A percentile compares a stretch with the other conserved stretches of the same genome.
phyloP scores from a whole-genome alignment of 2,113 vertebrate genomes.

The Pao palembangensis region DNA sequence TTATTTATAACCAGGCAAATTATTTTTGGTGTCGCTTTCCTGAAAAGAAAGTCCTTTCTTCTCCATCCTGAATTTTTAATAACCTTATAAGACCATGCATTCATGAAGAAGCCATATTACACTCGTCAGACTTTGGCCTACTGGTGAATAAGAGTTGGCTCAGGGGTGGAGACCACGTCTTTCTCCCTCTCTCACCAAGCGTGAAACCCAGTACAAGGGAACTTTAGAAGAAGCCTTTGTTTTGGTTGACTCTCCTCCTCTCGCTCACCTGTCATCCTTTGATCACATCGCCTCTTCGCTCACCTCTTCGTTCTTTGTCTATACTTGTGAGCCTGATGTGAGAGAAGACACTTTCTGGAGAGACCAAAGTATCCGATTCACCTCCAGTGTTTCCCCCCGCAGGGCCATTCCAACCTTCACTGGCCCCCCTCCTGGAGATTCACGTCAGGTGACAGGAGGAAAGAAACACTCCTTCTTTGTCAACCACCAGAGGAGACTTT shows the following conservation, averaged over 20 bases:
- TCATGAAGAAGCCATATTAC: background rate
- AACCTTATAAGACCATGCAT: background rate
- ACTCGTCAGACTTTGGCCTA: slow-evolving; percentile 55
- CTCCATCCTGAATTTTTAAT: too few relatives aligned
- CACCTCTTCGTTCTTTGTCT: slow-evolving; percentile 45
- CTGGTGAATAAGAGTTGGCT: slow-evolving; percentile 47
- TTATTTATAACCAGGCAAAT: too few relatives aligned
- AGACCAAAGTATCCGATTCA: slow-evolving; percentile 51
- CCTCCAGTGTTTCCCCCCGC: slow-evolving; percentile 31
- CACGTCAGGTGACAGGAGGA: slow-evolving; percentile 49
- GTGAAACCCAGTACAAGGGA: slow-evolving; percentile 50
- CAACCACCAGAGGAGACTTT: slow-evolving; percentile 18
- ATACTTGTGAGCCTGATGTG: slow-evolving; percentile 44
- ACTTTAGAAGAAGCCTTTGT: slow-evolving; percentile 72
- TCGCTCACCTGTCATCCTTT: slow-evolving; percentile 74
- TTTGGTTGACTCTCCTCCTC: slow-evolving; percentile 71
- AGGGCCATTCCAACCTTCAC: slow-evolving; percentile 41
- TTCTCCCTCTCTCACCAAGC: slow-evolving; percentile 56
- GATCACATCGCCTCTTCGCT: slow-evolving; percentile 62
- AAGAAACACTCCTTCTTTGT: slow-evolving; percentile 26
- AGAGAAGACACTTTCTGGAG: slow-evolving; percentile 35
- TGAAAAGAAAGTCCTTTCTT: too few relatives aligned
- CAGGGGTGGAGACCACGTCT: slow-evolving; percentile 63
- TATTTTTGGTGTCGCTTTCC: too few relatives aligned
- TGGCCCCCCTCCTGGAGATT: slow-evolving; percentile 16